These are phyloP conservation scores for Arnoldichthys spilopterus DNA, from an alignment of 2,797 vertebrate species.

Conservation along the genomic window DNA sequence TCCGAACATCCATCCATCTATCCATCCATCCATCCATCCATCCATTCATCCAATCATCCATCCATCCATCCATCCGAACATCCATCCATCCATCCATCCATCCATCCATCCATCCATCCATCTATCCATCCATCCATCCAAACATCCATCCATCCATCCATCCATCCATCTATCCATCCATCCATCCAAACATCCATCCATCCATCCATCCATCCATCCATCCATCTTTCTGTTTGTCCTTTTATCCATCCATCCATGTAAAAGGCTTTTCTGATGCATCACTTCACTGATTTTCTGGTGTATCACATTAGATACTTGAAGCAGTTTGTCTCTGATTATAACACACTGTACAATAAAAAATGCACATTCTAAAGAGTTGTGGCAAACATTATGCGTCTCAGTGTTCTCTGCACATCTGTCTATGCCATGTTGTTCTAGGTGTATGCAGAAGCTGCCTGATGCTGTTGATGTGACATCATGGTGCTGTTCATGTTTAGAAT, in stretches of 20 bases:
- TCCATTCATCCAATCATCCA: too few species aligned
- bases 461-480: slow-evolving; percentile 6
- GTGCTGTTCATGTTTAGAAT: background rate
- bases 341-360: background rate
- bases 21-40: too few species aligned
- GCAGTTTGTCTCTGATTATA: background rate
- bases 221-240: background rate
- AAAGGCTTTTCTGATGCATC: background rate
- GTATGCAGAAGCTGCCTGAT: background rate
- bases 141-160: too few species aligned
- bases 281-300: background rate
- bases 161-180: too few species aligned
- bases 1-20: too few species aligned
- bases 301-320: background rate
- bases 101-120: too few species aligned
- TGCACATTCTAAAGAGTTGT: background rate
- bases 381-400: background rate
- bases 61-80: too few species aligned
- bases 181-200: too few species aligned
- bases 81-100: too few species aligned
- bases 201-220: too few species aligned
- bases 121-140: too few species aligned
- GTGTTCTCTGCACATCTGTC: slow-evolving; percentile 2
- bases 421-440: background rate
- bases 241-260: background rate